Conservation (phyloP, 2,797 vertebrate species). For the Gambusia yucatana region DNA sequence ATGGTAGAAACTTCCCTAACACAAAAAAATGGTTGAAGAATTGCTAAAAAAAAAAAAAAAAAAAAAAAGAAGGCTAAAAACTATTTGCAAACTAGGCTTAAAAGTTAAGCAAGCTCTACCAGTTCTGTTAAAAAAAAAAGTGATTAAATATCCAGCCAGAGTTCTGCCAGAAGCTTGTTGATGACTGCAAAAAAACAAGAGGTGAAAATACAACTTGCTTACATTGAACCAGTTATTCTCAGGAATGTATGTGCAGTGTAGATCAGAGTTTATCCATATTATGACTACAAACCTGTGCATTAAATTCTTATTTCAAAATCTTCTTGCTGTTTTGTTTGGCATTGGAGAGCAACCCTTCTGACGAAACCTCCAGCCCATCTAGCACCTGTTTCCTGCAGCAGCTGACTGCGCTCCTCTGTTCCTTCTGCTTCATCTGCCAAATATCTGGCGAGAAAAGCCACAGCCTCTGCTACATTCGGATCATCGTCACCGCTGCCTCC, state of each 20-base stretch:
- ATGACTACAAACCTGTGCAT: not conserved
- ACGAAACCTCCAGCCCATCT: constrained; percentile 28
- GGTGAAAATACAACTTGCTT: not conserved
- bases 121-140: not conserved
- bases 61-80: not conserved
- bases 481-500: constrained; percentile 32
- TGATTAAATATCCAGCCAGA: not conserved
- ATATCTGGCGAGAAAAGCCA: constrained; percentile 52
- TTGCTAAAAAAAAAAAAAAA: not conserved
- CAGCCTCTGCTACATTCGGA: constrained; percentile 51
- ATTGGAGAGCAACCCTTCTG: not conserved
- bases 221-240: not conserved
- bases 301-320: not conserved
- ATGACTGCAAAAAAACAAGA: not conserved
- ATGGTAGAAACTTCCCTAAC: not conserved
- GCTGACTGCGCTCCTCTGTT: constrained; percentile 63
- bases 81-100: not conserved
- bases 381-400: constrained; percentile 29
- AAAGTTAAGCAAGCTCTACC: not conserved
- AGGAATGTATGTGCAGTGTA: not conserved
- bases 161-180: not conserved
- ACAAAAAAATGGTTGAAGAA: not conserved
- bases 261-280: not conserved
- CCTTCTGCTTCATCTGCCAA: constrained; percentile 69
- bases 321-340: not conserved